phyloP scores from a whole-genome alignment of 2,797 vertebrate species.

The Pelobates cultripes region DNA sequence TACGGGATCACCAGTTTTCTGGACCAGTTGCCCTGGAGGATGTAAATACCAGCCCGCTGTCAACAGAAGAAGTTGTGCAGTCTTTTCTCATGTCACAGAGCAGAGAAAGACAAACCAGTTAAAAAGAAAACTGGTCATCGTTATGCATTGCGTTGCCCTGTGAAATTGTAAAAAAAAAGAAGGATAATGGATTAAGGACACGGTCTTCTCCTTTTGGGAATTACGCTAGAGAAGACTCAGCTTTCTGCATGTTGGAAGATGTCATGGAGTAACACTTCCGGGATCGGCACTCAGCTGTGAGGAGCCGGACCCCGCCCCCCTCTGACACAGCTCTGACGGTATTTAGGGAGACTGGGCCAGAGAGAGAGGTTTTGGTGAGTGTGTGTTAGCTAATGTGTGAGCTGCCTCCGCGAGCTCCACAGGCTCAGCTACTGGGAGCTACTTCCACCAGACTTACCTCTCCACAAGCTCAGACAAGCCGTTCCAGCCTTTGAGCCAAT shows the following conservation, averaged over 20 bases:
- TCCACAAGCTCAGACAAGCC: no score
- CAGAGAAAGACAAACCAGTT: constrained; percentile 78
- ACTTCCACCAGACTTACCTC: no score
- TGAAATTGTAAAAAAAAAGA: constrained; percentile 75
- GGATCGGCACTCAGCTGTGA: no score
- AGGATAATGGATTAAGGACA: constrained; percentile 75
- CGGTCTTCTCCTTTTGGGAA: constrained; percentile 74
- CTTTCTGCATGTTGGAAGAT: neutral
- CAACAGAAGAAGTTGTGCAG: constrained; percentile 96
- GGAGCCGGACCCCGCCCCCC: no score
- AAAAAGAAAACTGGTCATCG: constrained; percentile 68
- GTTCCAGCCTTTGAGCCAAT: no score
- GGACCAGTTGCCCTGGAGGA: constrained; percentile 96
- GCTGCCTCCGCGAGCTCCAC: no score
- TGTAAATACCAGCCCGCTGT: constrained; percentile 94
- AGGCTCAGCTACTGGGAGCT: no score
- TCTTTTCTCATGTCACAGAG: constrained; percentile 93
- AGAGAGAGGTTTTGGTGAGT: no score
- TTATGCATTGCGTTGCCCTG: constrained; percentile 72
- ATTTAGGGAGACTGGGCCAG: no score
- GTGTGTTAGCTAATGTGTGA: no score
- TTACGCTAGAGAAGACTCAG: neutral
- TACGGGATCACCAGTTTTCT: constrained; percentile 96
- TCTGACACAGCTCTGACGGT: no score
- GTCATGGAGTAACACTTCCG: no score